Evolutionary conservation across 2,888 invertebrate genomes (phyloP), one percentile per base, ranked within the genome.

Genomic region (Hetaerina titia): DNA sequence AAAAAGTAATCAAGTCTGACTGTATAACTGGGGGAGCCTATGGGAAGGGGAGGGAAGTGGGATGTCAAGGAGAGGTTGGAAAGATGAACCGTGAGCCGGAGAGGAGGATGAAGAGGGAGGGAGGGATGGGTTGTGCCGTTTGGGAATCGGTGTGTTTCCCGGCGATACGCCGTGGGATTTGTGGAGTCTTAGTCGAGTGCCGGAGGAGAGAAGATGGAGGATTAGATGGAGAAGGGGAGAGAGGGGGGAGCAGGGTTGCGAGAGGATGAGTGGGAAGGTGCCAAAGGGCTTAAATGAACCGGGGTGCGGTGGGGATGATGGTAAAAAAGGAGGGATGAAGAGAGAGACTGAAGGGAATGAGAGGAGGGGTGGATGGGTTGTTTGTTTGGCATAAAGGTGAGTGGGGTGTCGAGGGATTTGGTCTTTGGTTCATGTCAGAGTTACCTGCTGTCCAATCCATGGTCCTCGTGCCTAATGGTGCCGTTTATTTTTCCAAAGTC

Each of bases 141-240:
- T 60, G 60, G 69, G n/a, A 69, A 69, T 69, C 69, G 69, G 69
- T 22, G 69, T 69, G 69, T 69, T 69, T 22, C 22, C 69, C 19
- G 69, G 69, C 69, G 69, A 69, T 69, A 69, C n/a, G 69, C 69
- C 69, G 19, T 69, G 69, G 69, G 69, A n/a, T 69, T 69, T 22
- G 22, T 22, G 69, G 0, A 22, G 69, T 69, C 69, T 69, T 69
- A 69, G 69, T 4, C 69, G 22, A n/a, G 7, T 69, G 69, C n/a
- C n/a, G 69, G 69, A 19, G 19, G 22, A 22, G 45, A 45, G 45
- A 45, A 45, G 45, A 5, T 19, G 69, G 69, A 22, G 69, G 69
- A 69, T 69, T 69, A 69, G 19, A 22, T 22, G 69, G 69, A 22
- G 69, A 22, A 8, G n/a, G n/a, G 69, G 19, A 8, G n/a, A 69